Evolutionary conservation across 1,140 invertebrate species (phyloP).

Genomic region (Sipha flava): DNA sequence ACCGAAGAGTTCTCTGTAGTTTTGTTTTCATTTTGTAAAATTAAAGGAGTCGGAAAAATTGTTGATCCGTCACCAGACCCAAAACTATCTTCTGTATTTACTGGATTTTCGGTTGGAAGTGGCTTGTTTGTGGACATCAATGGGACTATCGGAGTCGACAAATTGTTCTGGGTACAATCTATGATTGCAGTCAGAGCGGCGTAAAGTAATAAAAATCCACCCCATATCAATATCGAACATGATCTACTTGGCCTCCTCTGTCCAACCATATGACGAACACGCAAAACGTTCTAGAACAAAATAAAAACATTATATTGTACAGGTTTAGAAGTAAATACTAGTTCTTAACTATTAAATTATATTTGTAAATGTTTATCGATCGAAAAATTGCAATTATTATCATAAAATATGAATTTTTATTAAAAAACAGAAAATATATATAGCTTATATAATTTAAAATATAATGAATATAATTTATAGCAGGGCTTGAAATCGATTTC

Average conservation of each 20-base stretch:
- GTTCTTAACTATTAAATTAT: no score
- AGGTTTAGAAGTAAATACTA: no score
- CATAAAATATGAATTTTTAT: no score
- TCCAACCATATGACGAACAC: constrained; percentile 16
- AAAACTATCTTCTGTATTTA: neutral
- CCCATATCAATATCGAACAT: constrained; percentile 25
- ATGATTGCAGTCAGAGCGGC: constrained; percentile 5
- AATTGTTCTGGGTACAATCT: neutral
- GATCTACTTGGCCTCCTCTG: constrained; percentile 22
- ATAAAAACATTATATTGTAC: neutral
- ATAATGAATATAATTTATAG: no score
- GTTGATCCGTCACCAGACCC: neutral
- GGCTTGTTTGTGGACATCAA: neutral
- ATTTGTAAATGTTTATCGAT: no score
- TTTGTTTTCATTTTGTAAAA: neutral
- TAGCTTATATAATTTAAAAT: no score
- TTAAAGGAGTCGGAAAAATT: neutral
- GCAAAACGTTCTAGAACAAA: neutral
- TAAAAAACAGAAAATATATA: no score
- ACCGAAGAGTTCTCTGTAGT: neutral
- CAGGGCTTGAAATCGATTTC: no score
- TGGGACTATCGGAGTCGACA: neutral
- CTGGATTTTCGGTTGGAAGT: neutral
- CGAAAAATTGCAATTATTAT: no score
- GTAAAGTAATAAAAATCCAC: constrained; percentile 9